A percentile compares a stretch with the other conserved stretches of the same genome.
phyloP scores from a whole-genome alignment of 1,140 invertebrate genomes.

The Drosophila kohkoa region DNA sequence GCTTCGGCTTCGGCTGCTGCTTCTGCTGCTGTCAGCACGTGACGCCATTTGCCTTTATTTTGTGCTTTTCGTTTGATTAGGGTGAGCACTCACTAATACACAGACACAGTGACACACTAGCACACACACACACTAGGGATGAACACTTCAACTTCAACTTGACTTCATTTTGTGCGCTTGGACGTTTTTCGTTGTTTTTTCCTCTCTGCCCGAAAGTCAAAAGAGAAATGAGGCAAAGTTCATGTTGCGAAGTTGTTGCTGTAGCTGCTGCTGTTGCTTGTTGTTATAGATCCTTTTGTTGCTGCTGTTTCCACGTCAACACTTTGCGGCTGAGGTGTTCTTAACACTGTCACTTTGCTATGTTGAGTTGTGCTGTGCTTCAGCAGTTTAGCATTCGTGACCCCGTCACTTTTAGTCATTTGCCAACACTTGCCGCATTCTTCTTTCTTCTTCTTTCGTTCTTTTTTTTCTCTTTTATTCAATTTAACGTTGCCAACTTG shows the following conservation, averaged over 20 bases:
- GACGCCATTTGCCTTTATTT: constrained; percentile 24
- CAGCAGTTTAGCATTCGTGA: constrained; percentile 26
- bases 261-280: constrained; percentile 19
- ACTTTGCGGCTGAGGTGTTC: constrained; percentile 16
- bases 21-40: constrained; percentile 17
- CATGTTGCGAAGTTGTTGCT: constrained; percentile 12
- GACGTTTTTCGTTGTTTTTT: constrained; percentile 8
- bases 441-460: neutral
- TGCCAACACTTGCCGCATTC: neutral
- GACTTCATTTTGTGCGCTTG: constrained; percentile 10
- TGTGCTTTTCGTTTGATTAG: constrained; percentile 4
- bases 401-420: constrained; percentile 15
- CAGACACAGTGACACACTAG: too few relatives aligned
- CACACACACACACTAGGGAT: constrained; percentile 1
- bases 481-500: constrained; percentile 10
- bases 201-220: neutral
- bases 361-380: neutral
- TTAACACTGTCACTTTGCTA: constrained; percentile 28
- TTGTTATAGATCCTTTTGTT: constrained; percentile 19
- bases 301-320: constrained; percentile 10
- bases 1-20: constrained; percentile 11
- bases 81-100: constrained; percentile 4
- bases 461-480: constrained; percentile 9
- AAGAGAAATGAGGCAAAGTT: constrained; percentile 1
- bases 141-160: constrained; percentile 9